Evolutionary conservation across 2,888 invertebrate species (phyloP).

Genomic region (Dyspetes luteomarginatus): DNA sequence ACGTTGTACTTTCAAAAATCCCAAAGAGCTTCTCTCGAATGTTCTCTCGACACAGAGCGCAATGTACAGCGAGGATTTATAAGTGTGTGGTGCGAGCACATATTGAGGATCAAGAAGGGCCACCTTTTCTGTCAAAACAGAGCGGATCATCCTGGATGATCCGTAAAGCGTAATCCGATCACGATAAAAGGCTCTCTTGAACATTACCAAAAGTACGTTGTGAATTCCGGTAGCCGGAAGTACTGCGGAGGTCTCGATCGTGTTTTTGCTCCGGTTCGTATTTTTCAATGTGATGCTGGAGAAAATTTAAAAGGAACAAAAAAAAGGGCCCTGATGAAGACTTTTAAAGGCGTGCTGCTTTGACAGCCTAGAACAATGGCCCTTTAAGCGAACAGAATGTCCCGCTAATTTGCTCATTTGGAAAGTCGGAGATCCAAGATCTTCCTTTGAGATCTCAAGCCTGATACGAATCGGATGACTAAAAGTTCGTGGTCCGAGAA

Average conservation of each 20-base stretch:
- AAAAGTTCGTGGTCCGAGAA: background rate
- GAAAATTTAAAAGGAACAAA: background rate
- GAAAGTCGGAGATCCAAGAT: slow-evolving; percentile 53
- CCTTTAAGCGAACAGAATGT: slow-evolving; percentile 38
- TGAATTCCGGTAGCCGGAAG: slow-evolving; percentile 57
- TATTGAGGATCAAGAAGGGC: slow-evolving; percentile 29
- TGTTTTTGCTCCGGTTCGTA: background rate
- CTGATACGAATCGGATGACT: background rate
- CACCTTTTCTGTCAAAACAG: slow-evolving; percentile 74
- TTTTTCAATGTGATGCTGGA: background rate
- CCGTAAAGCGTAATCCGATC: slow-evolving; percentile 70
- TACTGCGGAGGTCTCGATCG: background rate
- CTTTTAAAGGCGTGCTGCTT: slow-evolving; percentile 41
- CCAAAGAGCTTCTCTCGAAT: slow-evolving; percentile 25
- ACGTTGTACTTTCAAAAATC: slow-evolving; percentile 49
- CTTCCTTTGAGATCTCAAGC: slow-evolving; percentile 52
- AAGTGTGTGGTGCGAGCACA: background rate
- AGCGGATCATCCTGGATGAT: slow-evolving; percentile 77
- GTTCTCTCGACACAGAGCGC: background rate
- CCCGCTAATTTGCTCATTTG: slow-evolving; percentile 66
- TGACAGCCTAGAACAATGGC: slow-evolving; percentile 61
- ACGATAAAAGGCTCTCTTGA: slow-evolving; percentile 57
- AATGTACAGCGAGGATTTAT: slow-evolving; percentile 5
- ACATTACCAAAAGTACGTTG: slow-evolving; percentile 48
- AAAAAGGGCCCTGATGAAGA: background rate